These are phyloP conservation scores for Cebus imitator DNA, from an alignment of 2,113 vertebrate genomes.

Conservation along the genomic window DNA sequence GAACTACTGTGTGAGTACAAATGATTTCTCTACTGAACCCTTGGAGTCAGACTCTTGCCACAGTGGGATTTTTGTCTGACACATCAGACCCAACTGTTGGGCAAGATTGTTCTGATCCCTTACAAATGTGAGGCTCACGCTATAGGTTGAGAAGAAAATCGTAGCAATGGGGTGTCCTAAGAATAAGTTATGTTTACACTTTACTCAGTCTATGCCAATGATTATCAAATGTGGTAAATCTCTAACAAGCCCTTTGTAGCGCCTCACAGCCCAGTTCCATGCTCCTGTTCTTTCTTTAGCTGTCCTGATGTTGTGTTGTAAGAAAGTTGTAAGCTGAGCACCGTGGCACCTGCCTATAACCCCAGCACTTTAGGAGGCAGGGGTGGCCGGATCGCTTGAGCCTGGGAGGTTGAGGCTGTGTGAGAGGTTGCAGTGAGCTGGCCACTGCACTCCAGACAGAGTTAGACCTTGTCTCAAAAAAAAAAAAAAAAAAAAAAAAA, in stretches of 20 bases:
- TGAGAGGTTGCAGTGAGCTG: too few relatives aligned
- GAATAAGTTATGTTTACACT: neutral
- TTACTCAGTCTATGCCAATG: neutral
- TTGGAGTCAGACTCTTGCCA: neutral
- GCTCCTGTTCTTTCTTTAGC: neutral
- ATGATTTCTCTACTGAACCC: neutral
- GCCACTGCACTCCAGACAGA: too few relatives aligned
- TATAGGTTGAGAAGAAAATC: neutral
- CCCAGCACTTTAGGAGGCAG: too few relatives aligned
- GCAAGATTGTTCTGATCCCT: neutral
- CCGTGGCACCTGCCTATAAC: too few relatives aligned
- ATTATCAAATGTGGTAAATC: neutral
- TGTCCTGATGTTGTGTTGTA: neutral
- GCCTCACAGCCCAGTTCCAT: too few relatives aligned
- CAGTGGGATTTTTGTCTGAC: neutral
- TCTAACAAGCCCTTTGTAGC: rapidly evolving
- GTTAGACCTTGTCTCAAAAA: too few relatives aligned
- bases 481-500: too few relatives aligned
- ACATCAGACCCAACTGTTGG: neutral
- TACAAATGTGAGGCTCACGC: neutral
- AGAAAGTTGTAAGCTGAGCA: neutral
- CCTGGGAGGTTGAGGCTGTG: too few relatives aligned
- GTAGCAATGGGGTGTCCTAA: neutral
- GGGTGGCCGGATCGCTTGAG: too few relatives aligned
- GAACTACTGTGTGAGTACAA: neutral